Evolutionary conservation across 2,888 invertebrate genomes (phyloP).

Genomic region (Melolontha melolontha): DNA sequence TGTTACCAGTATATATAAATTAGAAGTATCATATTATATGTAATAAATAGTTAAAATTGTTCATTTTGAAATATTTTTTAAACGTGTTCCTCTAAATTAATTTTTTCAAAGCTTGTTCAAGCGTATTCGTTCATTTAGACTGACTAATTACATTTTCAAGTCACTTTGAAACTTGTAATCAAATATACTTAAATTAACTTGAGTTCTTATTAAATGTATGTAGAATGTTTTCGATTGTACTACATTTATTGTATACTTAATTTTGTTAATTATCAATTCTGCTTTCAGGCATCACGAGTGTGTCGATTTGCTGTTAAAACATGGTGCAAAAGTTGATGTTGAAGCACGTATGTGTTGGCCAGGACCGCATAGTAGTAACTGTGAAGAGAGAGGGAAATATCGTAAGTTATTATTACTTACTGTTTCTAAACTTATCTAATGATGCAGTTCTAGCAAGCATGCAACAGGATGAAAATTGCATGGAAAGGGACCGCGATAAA

Average conservation of each 20-base stretch:
- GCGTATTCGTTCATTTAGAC: no score
- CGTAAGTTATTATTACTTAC: constrained; percentile 59
- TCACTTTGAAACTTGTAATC: no score
- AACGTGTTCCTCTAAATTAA: no score
- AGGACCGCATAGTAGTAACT: constrained; percentile 76
- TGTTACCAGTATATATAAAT: no score
- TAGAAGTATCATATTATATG: no score
- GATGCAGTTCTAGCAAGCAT: constrained; percentile 56
- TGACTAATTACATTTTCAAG: no score
- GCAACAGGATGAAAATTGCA: constrained; percentile 68
- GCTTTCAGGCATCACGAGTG: constrained; percentile 72
- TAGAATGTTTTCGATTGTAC: neutral
- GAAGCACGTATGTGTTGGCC: constrained; percentile 83
- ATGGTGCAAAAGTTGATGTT: constrained; percentile 78
- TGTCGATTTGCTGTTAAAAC: constrained; percentile 75
- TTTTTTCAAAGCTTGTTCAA: no score
- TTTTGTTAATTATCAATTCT: constrained; percentile 33
- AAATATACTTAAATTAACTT: neutral
- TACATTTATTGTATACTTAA: constrained; percentile 12
- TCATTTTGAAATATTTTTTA: no score
- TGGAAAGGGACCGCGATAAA: constrained; percentile 62
- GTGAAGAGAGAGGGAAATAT: constrained; percentile 77
- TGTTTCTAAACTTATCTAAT: constrained; percentile 18
- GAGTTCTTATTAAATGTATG: neutral
- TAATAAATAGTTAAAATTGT: no score